Evolutionary conservation across 2,888 invertebrate genomes (phyloP), one percentile per base, ranked within the genome.

Genomic region (Drosophila borealis): DNA sequence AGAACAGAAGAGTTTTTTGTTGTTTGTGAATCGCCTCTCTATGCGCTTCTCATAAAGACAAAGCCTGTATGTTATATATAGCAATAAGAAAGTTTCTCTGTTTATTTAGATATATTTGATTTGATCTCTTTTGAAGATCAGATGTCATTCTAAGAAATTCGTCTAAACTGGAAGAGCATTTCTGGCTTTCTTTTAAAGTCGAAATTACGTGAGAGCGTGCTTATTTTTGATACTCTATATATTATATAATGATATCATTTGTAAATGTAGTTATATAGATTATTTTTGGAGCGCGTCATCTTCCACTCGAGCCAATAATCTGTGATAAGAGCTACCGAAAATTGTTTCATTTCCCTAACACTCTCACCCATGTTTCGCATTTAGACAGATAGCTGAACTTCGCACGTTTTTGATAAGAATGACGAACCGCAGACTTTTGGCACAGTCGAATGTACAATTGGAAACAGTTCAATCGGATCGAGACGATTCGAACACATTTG

Each of bases 381-480:
- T 29, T 37, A 49, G 78, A 72, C 80, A 80, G 81, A 80, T 74
- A 84, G 4, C 46, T n/a, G 14, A 25, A 25, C 11, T 56, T 59
- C 45, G 53, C 44, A 21, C 37, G 44, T 55, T 65, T 60, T 49
- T 29, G 67, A 62, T 25, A 62, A 74, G 46, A 65, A 29, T 19
- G 13, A 5, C 9, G 39, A 44, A 29, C 6, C 17, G 33, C 13
- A 68, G 49, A 49, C 54, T 33, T 25, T 19, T 21, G 25, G 17
- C 19, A 14, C 9, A 41, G 41, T 34, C 41, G 10, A 19, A 10
- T 37, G 21, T 17, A 42, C 25, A 51, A 34, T 21, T 8, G 11
- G 3, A 4, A 33, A 19, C 17, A 17, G 5, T 21, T 21, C 2
- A n/a, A 33, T 39, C 39, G 49, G 25, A 19, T 45, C 25, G 49